phyloP scores from a whole-genome alignment of 2,113 vertebrate genomes.

The Promerops cafer region DNA sequence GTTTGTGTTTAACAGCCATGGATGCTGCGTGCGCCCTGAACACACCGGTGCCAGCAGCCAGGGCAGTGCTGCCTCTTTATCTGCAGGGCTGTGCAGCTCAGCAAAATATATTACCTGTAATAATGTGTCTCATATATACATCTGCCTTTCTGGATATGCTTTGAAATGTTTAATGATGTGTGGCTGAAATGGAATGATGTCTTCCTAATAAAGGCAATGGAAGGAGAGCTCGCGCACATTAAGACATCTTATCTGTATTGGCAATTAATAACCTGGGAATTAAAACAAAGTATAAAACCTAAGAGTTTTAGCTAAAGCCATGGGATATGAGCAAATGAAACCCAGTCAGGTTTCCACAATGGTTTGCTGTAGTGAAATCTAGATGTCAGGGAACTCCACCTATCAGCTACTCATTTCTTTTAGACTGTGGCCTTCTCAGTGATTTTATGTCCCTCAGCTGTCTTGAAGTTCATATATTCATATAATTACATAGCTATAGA shows the following conservation, averaged over 20 bases:
- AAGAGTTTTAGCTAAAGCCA: not conserved
- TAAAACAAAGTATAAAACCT: conserved; percentile 23
- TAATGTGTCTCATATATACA: not conserved
- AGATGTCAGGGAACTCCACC: conserved; percentile 21
- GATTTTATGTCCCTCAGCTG: not conserved
- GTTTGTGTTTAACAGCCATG: not conserved
- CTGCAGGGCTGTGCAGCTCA: not conserved
- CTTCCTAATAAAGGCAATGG: not conserved
- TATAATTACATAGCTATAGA: not conserved
- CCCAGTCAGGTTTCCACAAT: not conserved
- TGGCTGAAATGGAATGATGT: not conserved
- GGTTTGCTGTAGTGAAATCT: not conserved
- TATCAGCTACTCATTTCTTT: not conserved
- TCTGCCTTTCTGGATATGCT: not conserved
- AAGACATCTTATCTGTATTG: conserved; percentile 18
- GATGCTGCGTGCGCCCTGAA: not conserved
- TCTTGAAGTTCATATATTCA: not conserved
- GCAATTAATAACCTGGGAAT: conserved; percentile 40
- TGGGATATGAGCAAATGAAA: not conserved
- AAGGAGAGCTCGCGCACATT: not conserved
- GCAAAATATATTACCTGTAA: conserved; percentile 35
- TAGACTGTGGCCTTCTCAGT: not conserved
- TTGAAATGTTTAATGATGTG: conserved; percentile 37
- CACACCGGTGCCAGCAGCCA: rapidly evolving
- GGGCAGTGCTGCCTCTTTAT: not conserved